Conservation (phyloP, 2,113 vertebrate genomes). For the Passer montanus region DNA sequence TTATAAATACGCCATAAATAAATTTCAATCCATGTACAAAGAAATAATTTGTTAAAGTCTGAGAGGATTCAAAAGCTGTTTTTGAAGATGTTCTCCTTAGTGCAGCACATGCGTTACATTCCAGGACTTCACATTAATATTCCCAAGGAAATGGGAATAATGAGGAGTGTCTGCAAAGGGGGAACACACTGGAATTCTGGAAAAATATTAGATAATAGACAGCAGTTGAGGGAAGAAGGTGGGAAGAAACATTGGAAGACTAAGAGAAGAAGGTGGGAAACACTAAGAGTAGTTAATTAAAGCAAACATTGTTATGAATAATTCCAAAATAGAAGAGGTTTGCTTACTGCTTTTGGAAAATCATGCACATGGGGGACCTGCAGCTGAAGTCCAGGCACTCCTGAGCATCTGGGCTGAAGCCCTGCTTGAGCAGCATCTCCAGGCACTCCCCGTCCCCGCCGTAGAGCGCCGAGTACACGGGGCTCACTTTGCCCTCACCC, state of each 20-base stretch:
- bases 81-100: not conserved
- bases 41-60: not conserved
- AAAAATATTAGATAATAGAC: not conserved
- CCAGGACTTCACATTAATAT: not conserved
- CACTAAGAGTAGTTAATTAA: rapidly evolving
- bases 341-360: constrained; percentile 75
- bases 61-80: not conserved
- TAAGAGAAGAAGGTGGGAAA: not conserved
- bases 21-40: not conserved
- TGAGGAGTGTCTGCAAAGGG: not conserved
- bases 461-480: constrained; percentile 86
- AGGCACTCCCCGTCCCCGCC: constrained; percentile 73
- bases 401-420: constrained; percentile 90
- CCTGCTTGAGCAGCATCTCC: constrained; percentile 77
- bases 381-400: constrained; percentile 75
- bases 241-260: not conserved
- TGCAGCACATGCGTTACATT: not conserved
- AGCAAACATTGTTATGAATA: not conserved
- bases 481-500: constrained; percentile 83
- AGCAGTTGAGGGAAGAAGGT: not conserved
- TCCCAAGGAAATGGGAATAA: not conserved
- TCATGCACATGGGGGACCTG: constrained; percentile 81
- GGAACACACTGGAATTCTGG: not conserved
- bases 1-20: not conserved
- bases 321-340: not conserved